Conservation (phyloP, 2,888 invertebrate genomes). For the Hymenopus coronatus region DNA sequence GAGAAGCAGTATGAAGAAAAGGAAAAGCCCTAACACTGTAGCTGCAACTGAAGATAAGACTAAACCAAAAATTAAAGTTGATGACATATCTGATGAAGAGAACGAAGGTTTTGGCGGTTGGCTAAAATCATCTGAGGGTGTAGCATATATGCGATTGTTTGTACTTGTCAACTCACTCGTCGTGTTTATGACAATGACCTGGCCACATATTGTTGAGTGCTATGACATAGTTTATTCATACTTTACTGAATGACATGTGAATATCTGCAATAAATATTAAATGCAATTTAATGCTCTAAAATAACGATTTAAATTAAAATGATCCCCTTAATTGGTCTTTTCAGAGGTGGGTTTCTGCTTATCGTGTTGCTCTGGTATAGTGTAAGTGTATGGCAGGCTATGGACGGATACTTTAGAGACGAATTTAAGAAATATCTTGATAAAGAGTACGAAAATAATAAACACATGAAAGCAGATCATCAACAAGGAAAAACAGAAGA, state of each 20-base stretch:
- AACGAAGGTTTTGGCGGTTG: slow-evolving; percentile 33
- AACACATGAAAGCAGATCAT: neutral
- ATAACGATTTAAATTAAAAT: slow-evolving; percentile 2
- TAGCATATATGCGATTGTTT: slow-evolving; percentile 77
- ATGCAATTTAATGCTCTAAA: neutral
- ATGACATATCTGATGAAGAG: slow-evolving; percentile 16
- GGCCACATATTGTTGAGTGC: slow-evolving; percentile 66
- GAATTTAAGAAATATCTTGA: slow-evolving; percentile 64
- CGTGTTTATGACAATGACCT: slow-evolving; percentile 67
- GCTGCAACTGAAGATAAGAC: neutral
- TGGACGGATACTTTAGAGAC: slow-evolving; percentile 70
- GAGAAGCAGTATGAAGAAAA: slow-evolving; percentile 15
- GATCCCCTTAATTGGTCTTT: slow-evolving; percentile 35
- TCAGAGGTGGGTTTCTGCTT: slow-evolving; percentile 64
- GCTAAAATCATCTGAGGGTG: slow-evolving; percentile 56
- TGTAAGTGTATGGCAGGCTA: slow-evolving; percentile 65
- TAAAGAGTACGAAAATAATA: slow-evolving; percentile 42
- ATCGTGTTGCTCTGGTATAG: slow-evolving; percentile 72
- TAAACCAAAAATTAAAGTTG: neutral
- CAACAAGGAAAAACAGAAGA: neutral
- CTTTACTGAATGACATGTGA: slow-evolving; percentile 41
- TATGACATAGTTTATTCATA: slow-evolving; percentile 50
- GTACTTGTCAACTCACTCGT: slow-evolving; percentile 73
- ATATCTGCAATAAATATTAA: neutral
- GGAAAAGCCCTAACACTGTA: neutral